Evolutionary conservation across 2,888 invertebrate genomes (phyloP).

Genomic region (Enchytraeus crypticus): DNA sequence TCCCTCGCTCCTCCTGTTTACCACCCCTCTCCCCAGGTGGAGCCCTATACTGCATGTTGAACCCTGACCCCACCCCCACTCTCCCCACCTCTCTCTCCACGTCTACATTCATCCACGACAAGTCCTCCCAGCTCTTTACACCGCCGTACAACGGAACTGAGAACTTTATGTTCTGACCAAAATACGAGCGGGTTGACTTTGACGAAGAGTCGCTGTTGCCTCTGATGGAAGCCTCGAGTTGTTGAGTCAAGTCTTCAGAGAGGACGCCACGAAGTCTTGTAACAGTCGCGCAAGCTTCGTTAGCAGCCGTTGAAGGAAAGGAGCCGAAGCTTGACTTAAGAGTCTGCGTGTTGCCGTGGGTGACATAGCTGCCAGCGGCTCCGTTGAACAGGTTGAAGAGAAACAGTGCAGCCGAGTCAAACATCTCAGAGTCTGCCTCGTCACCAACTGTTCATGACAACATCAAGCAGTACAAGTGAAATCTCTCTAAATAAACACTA

Average conservation of each 20-base stretch:
- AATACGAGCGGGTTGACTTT: neutral
- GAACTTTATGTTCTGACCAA: slow-evolving; percentile 31
- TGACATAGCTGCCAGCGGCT: slow-evolving; percentile 21
- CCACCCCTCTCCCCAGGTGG: neutral
- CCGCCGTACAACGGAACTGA: neutral
- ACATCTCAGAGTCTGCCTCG: slow-evolving; percentile 6
- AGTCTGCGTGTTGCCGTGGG: slow-evolving; percentile 29
- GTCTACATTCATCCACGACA: slow-evolving; percentile 32
- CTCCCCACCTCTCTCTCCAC: slow-evolving; percentile 30
- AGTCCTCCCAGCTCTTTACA: slow-evolving; percentile 17
- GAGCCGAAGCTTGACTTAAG: slow-evolving; percentile 42
- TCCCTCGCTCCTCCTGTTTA: slow-evolving; percentile 6
- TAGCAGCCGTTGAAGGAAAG: slow-evolving; percentile 40
- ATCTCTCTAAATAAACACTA: no score
- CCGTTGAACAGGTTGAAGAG: slow-evolving; percentile 39
- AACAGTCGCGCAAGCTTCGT: slow-evolving; percentile 36
- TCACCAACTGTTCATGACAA: slow-evolving; percentile 10
- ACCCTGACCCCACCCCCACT: slow-evolving; percentile 14
- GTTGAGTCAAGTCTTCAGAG: slow-evolving; percentile 30
- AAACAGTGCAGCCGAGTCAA: slow-evolving; percentile 35
- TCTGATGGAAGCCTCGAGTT: neutral
- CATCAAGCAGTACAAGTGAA: no score
- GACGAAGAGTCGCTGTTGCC: neutral
- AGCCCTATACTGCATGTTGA: slow-evolving; percentile 30
- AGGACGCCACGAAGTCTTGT: slow-evolving; percentile 34